Base-by-base conservation (phyloP, 2,888 invertebrate genomes). In the Choristoneura rosaceana region DNA sequence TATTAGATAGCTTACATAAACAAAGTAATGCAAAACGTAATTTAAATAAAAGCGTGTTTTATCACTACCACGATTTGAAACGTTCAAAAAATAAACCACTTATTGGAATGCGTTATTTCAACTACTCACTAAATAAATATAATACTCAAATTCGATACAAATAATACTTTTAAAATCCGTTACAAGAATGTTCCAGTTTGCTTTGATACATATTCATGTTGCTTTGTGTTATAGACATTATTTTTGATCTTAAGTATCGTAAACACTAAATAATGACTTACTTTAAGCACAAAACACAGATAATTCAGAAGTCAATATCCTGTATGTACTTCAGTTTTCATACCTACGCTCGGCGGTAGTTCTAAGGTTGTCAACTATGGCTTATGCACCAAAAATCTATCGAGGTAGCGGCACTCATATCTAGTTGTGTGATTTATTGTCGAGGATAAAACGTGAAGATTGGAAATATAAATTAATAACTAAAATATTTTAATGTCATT, bases 61-160 rank as follows among this genome's bases (percentile, higher is more conserved):
- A 25, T 33, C 17, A 45, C 62, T 62, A 47, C 4, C 7, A 25
- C 14, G 17, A 5, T 33, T 12, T 45, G n/a, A 33, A 33, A 9
- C 14, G 5, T 33, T 14, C 7, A 25, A 14, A 25, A 61, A 43
- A 25, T 14, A 25, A 62, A 25, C 1, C 25, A 33, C 10, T 62
- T 25, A 4, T 17, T 25, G 45, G 62, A 62, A 62, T 47, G 33
- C 62, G 45, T 45, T 45, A 33, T 45, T 43, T 5, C 43, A 62
- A 62, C 33, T 14, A n/a, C 4, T 38, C 7, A 7, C 38, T 38
- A 38, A 25, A 38, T 38, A 38, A 38, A 38, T 38, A 38, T 7
- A 38, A 55, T 9, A 55, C 59, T n/a, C 17, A 61, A 15, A 15
- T 47, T 47, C 7, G 14, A n/a, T 14, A 14, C 2, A 47, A 47